Base-by-base conservation (phyloP, 2,888 invertebrate species). In the Gasteruption jaculator region DNA sequence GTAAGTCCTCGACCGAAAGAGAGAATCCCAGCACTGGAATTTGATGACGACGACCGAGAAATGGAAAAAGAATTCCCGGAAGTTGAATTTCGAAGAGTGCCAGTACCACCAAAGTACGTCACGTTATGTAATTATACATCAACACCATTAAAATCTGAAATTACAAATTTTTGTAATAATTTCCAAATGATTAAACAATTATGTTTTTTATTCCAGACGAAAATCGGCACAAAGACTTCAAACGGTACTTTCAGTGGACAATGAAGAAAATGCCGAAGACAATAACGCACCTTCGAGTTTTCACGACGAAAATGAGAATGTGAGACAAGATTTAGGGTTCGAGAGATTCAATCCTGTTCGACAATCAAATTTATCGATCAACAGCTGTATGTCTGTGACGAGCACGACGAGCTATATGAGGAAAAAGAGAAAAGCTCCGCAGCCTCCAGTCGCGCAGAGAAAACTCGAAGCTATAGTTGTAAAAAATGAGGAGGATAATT, bases 371-470 rank as follows among this genome's bases (percentile, higher is more conserved):
- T 51, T 68, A 31, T 68, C 67, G 5, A 67, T 68, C 39, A 68
- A 66, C 32, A 68, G 67, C 42, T 68, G 66, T 41, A 45, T 61
- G 11, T 63, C 56, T 45, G 44, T 65, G 27, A 60, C 54, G 1
- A 66, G 67, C 39, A 76, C 78, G 1, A 71, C 76, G 30, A 75
- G 78, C 34, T 75, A 75, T 22, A 69, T 76, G 10, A 74, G 80
- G 20, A 83, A 82, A 71, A 83, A 83, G 66, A 76, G 80, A 49
- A 75, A 76, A 46, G 82, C 82, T 1, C 80, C 83, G 1, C 75
- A 74, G 35, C 79, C 81, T 4, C 83, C 75, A 16, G n/a, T n/a
- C n/a, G n/a, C n/a, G n/a, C n/a, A n/a, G n/a, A n/a, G n/a, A n/a
- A n/a, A 8, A 20, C 14, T 7, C 20, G 14, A 21, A 22, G 20